These are phyloP conservation scores for Ascaphus truei DNA, from an alignment of 2,113 vertebrate genomes.

Conservation along the genomic window DNA sequence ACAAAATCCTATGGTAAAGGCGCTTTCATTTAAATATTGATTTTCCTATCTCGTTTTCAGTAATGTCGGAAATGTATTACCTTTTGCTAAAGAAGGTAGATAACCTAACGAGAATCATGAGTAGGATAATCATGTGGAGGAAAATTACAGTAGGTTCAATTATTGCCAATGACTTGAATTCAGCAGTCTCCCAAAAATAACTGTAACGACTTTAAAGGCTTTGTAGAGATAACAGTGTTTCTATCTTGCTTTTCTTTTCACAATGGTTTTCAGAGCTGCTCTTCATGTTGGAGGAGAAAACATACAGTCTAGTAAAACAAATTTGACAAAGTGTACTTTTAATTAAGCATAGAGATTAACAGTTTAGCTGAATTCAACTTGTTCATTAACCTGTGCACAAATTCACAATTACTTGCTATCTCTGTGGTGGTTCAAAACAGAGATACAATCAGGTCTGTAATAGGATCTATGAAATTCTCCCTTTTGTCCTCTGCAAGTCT, in stretches of 20 bases:
- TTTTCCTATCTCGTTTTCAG: constrained; percentile 11
- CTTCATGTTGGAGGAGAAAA: background rate
- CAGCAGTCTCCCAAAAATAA: constrained; percentile 14
- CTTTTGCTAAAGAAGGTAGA: constrained; percentile 22
- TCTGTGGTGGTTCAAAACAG: background rate
- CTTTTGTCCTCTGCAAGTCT: background rate
- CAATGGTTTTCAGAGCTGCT: background rate
- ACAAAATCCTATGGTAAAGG: background rate
- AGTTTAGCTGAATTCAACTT: background rate
- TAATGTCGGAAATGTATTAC: constrained; percentile 11
- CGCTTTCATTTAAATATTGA: background rate
- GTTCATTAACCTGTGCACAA: background rate
- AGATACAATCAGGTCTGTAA: background rate
- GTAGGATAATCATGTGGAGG: constrained; percentile 4
- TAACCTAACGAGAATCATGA: constrained; percentile 4
- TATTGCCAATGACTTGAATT: constrained; percentile 25
- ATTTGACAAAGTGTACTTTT: background rate
- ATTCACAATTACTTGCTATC: too few relatives aligned
- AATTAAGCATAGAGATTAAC: background rate
- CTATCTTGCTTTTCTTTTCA: background rate
- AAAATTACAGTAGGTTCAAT: constrained; percentile 21
- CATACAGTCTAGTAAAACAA: background rate
- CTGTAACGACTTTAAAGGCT: background rate
- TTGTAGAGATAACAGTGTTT: constrained; percentile 8
- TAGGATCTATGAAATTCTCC: background rate